Percentiles rank a stretch among this genome's conserved stretches.
Evolutionary conservation across 2,888 invertebrate species (phyloP).

Genomic region (Drosophila mayaguana): DNA sequence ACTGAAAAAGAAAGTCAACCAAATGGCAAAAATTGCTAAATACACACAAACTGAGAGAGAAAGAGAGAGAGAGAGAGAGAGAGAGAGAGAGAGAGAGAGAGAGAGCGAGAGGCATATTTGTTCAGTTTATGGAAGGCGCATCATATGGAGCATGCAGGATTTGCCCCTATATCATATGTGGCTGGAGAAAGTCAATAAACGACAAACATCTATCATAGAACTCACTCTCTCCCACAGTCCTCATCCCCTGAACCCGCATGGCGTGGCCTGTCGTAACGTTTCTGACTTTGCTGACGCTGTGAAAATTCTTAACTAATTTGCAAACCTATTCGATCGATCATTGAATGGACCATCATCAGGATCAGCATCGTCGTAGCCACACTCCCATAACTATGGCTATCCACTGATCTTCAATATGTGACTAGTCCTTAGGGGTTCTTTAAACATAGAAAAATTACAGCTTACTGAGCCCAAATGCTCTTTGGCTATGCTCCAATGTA

Average conservation of each 20-base stretch:
- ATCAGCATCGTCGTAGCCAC: neutral
- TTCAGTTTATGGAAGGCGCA: neutral
- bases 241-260: conserved; percentile 53
- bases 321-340: conserved; percentile 23
- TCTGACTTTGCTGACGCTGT: neutral
- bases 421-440: neutral
- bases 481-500: no score
- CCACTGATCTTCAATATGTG: neutral
- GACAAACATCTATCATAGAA: conserved; percentile 3
- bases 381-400: neutral
- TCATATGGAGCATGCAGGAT: conserved; percentile 43
- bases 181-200: conserved; percentile 4
- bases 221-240: neutral
- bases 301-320: conserved; percentile 21
- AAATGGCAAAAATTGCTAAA: conserved; percentile 47
- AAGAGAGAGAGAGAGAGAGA: neutral
- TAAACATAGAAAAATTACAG: neutral
- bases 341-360: conserved; percentile 49
- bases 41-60: neutral
- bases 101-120: neutral
- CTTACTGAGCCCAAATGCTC: no score
- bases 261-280: conserved; percentile 15
- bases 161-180: conserved; percentile 41
- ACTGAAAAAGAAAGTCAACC: conserved; percentile 56
- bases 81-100: neutral